Base-by-base conservation (phyloP, 1,140 invertebrate species). In the Scaptomyza graminum region DNA sequence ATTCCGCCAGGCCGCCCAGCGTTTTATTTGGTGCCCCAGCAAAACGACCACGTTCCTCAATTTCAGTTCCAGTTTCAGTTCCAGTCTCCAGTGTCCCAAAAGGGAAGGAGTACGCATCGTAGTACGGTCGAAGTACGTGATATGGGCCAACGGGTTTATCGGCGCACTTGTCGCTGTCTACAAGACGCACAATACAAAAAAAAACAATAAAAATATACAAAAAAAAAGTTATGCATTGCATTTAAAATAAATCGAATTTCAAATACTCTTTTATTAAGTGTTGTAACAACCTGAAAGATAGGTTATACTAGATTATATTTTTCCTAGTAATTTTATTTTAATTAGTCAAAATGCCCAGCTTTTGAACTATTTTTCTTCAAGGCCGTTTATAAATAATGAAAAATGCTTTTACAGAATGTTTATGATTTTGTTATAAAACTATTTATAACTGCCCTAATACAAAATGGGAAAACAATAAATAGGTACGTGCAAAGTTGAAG, bases 91-190 rank as follows among this genome's bases (percentile, higher is more conserved):
- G 12, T 15, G 37, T 47, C 8, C 49, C 31, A 37, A 64, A 34
- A 59, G 69, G 69, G 54, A 67, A 66, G 80, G 64, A 67, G 73
- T 56, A 52, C 68, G 72, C 50, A n/a, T n/a, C n/a, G n/a, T 41
- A 41, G 12, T n/a, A 41, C n/a, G 31, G 7, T 34, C 8, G 46
- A 46, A 70, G 79, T 88, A 88, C 79, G 83, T 88, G 83, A 88
- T 88, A 88, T 88, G 83, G 83, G 83, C 83, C 83, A 88, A 88
- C 83, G 83, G 83, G 83, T 88, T 88, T 80, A 72, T 68, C 66
- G 73, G 68, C 81, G 83, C 82, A 87, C 82, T 87, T 87, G 82
- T 79, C 77, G 74, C 81, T 75, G 55, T 62, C 70, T 66, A 51
- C 44, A 44, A 66, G 61, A 68, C 34, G 54, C 74, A 79, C 72